Evolutionary conservation across 2,113 vertebrate genomes (phyloP), one percentile per base, ranked within the genome.

Genomic region (rabbit (Oryctolagus cuniculus)): DNA sequence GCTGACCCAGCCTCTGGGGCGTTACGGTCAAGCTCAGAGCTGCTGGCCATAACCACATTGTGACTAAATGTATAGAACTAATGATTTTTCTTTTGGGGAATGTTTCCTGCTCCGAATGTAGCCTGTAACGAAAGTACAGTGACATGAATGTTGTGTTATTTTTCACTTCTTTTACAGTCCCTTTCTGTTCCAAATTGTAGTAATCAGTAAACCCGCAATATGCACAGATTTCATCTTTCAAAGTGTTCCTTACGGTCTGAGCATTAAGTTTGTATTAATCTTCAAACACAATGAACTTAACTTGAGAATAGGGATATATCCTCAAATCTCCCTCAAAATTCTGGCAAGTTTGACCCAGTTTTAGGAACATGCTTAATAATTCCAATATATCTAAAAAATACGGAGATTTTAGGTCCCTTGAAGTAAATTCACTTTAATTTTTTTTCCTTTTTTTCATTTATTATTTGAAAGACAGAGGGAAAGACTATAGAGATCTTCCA

Each of bases 281-380:
- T 91, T 70, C 1, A 64, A 87, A 12, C 15, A 44, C 36, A 89
- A 55, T 27, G 25, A 92, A 73, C 73, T 58, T 19, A 95, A 77
- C 5, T 6, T 73, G 19, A 91, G 17, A 73, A 94, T 0, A 89
- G 13, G 93, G 44, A 11, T 70, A 0, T 53, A 38, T 25, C 15
- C 29, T 74, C 34, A 69, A 53, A 87, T 93, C 13, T 64, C 36
- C 25, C 15, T 69, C 6, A 63, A 95, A 36, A 49, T 53, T 73
- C 72, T 66, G 12, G 85, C 79, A 53, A 29, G 51, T 70, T 95
- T 87, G 83, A 73, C 79, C 66, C 29, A 91, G 36, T 49, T 92
- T 84, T 84, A 85, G n/a, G 17, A 77, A 88, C 63, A 7, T 34
- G 31, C 63, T 79, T 75, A 79, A 66, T 75, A 92, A 95, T 95